Evolutionary conservation across 2,888 invertebrate genomes (phyloP), one percentile per base, ranked within the genome.

Genomic region (Idaea biselata): DNA sequence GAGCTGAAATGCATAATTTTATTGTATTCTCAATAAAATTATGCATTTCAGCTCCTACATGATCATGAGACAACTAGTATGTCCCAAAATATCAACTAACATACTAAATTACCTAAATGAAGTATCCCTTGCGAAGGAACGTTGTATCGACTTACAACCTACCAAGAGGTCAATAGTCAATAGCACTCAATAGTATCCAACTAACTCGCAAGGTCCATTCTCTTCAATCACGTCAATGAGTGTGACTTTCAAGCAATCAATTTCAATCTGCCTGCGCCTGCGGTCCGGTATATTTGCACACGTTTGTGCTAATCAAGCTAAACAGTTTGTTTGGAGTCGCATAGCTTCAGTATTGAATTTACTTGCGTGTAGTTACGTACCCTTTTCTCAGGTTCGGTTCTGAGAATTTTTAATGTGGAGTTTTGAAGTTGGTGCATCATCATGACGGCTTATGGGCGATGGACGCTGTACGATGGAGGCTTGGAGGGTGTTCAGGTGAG

Each of bases 271-370:
- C 8, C 44, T 32, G 32, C 32, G 32, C 1, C 32, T 70, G 68
- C 76, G 70, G 68, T 74, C 72, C 68, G 75, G 82, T 76, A 82
- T 86, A 83, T 90, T 89, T 86, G 89, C 89, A 83, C 84, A 89
- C 86, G 88, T 87, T 25, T 83, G 83, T 83, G 89, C 89, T 92
- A 91, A 92, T 90, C 84, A 90, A 88, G 86, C 88, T 91, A 91
- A 90, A 91, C 81, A 86, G 83, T 81, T 77, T 83, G 78, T 85
- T 84, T 83, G 74, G 82, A 83, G 84, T 85, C 84, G 81, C 76
- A 77, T 78, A 78, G 78, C 82, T 60, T 63, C 73, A 79, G 87
- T 87, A 69, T 75, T 68, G 70, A 74, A 75, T 75, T 76, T 73
- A 82, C 82, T 67, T 74, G 76, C 77, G 78, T 65, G 66, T 70